Conservation (phyloP, 2,113 vertebrate species). For the Prolemur simus region DNA sequence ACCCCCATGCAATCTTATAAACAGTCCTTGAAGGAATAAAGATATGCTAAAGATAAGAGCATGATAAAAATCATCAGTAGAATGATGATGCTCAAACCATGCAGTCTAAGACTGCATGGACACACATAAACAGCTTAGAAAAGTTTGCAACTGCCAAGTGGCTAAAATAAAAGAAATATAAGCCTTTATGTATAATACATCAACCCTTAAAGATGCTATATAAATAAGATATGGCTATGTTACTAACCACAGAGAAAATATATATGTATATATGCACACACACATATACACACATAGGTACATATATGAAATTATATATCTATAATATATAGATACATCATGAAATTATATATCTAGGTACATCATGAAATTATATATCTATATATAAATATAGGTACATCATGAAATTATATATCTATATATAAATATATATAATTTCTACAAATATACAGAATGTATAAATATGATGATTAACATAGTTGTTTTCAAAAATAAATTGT, state of each 20-base stretch:
- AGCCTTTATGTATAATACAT: neutral
- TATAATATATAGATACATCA: no score
- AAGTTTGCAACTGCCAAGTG: neutral
- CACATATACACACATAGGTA: neutral
- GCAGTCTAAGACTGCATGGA: neutral
- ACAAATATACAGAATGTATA: neutral
- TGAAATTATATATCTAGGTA: neutral
- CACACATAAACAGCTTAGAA: neutral
- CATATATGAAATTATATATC: no score
- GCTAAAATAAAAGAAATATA: neutral
- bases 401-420: neutral
- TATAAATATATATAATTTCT: neutral
- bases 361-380: neutral
- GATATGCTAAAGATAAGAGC: neutral
- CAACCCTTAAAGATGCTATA: neutral
- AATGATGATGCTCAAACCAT: neutral
- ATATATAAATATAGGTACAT: neutral
- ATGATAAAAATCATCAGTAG: neutral
- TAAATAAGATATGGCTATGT: neutral
- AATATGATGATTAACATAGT: neutral
- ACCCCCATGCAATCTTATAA: neutral
- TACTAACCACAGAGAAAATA: neutral
- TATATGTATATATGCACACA: neutral
- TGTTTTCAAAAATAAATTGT: constrained; percentile 22
- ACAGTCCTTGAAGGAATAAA: neutral